phyloP scores from a whole-genome alignment of 2,113 vertebrate genomes.

The Pteruthius melanotis region DNA sequence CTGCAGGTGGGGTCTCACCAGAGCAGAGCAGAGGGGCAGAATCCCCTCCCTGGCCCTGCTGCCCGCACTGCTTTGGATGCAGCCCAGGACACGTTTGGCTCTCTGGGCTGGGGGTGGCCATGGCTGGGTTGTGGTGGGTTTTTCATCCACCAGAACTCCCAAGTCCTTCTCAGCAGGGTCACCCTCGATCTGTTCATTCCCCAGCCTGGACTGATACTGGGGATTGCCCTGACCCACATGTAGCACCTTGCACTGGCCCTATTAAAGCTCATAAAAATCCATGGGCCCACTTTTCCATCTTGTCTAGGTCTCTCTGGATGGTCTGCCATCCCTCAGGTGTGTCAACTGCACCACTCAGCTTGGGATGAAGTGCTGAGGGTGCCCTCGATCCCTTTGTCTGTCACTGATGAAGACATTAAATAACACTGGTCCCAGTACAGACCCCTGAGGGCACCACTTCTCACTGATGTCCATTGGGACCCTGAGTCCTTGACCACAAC shows the following conservation, averaged over 20 bases:
- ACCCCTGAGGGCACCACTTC: neutral
- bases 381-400: no score
- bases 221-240: no score
- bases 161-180: neutral
- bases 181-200: neutral
- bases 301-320: neutral
- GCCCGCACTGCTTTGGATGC: neutral
- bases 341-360: neutral
- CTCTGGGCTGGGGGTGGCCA: neutral
- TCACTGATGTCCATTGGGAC: no score
- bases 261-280: neutral
- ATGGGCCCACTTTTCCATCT: neutral
- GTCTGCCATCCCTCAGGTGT: neutral
- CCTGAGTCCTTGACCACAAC: neutral
- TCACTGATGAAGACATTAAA: neutral
- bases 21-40: neutral
- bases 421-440: neutral
- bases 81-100: rapidly evolving
- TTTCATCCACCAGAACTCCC: neutral
- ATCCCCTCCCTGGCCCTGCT: neutral
- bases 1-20: neutral
- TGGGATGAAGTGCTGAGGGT: neutral
- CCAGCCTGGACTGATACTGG: neutral
- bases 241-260: neutral
- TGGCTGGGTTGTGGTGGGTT: no score